Evolutionary conservation across 2,797 vertebrate genomes (phyloP).

Genomic region (Apodemus agrarius): DNA sequence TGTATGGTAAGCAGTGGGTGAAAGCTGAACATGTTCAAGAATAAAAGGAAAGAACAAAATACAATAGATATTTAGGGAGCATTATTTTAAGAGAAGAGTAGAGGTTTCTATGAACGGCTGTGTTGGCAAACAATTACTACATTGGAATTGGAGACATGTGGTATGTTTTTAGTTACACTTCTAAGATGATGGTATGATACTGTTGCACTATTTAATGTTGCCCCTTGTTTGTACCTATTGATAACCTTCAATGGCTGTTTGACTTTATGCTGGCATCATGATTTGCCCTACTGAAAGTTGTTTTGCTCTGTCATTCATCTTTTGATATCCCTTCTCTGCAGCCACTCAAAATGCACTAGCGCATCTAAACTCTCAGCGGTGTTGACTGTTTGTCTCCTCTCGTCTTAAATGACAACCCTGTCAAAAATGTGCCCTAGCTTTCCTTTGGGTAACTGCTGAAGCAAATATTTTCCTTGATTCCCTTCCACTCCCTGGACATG

Average conservation of each 20-base stretch:
- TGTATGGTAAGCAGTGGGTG: not conserved
- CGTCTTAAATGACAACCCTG: not conserved
- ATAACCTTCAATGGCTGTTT: not conserved
- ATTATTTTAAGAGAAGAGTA: not conserved
- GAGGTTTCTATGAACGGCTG: not conserved
- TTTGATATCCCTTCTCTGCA: not conserved
- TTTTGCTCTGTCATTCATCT: not conserved
- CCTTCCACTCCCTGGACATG: not conserved
- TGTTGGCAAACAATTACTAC: not conserved
- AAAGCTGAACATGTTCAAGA: not conserved
- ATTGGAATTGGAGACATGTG: not conserved
- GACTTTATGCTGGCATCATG: not conserved
- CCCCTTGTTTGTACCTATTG: not conserved
- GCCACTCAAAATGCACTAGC: not conserved
- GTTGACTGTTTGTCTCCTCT: not conserved
- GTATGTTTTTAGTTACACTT: not conserved
- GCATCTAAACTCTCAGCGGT: not conserved
- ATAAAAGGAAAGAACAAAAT: not conserved
- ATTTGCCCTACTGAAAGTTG: not conserved
- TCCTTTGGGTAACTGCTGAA: not conserved
- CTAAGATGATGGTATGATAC: not conserved
- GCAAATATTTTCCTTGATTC: not conserved
- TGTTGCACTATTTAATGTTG: not conserved
- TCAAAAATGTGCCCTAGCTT: not conserved
- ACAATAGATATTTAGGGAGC: not conserved